Evolutionary conservation across 2,797 vertebrate species (phyloP).

Genomic region (Craterocephalus amniculus): DNA sequence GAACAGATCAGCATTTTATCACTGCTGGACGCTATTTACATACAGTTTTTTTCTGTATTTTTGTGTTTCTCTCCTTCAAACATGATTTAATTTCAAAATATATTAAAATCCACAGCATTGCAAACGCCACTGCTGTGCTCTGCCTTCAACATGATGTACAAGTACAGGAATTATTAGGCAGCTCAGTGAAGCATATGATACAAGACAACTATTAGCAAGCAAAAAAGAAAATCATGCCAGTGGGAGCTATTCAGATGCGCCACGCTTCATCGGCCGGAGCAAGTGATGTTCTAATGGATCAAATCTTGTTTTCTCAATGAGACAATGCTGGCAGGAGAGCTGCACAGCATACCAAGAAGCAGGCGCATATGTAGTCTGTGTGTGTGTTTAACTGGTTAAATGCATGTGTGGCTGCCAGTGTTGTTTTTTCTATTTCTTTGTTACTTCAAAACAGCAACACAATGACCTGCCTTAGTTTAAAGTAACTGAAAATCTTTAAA

Average conservation of each 20-base stretch:
- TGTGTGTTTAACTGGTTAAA: constrained; percentile 12
- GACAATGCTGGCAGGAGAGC: constrained; percentile 38
- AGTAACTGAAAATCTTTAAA: neutral
- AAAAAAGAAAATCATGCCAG: constrained; percentile 60
- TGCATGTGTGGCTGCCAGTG: neutral
- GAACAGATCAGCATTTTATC: constrained; percentile 3
- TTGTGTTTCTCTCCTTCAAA: neutral
- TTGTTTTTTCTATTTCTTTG: neutral
- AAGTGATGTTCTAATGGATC: constrained; percentile 67
- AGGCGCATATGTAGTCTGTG: neutral
- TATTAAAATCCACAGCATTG: neutral
- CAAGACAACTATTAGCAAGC: constrained; percentile 60
- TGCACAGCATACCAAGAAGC: constrained; percentile 28
- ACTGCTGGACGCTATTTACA: neutral
- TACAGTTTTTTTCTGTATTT: neutral
- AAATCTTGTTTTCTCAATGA: constrained; percentile 54
- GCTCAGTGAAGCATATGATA: constrained; percentile 73
- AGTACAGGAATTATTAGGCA: constrained; percentile 65
- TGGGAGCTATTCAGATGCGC: constrained; percentile 65
- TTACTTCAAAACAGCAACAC: neutral
- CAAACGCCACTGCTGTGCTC: constrained; percentile 27
- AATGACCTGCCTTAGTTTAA: neutral
- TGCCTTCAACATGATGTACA: constrained; percentile 46
- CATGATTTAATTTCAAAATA: constrained; percentile 1
- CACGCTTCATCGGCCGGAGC: constrained; percentile 67